These are phyloP conservation scores for Lordiphosa mommai DNA, from an alignment of 1,140 invertebrate genomes.

Conservation along the genomic window DNA sequence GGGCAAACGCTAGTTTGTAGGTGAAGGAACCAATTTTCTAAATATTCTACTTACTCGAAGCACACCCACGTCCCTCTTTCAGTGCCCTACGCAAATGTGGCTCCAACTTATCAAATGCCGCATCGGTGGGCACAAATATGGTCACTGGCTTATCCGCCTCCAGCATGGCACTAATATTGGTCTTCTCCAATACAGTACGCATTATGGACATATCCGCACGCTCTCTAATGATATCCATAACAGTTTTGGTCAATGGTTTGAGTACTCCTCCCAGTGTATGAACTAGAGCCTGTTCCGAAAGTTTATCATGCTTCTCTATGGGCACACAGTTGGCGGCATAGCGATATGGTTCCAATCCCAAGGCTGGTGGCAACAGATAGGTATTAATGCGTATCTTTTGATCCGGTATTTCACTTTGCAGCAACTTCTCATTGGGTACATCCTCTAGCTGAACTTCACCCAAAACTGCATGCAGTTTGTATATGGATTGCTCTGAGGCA, in stretches of 20 bases:
- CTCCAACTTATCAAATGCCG: constrained; percentile 82
- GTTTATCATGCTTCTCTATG: constrained; percentile 79
- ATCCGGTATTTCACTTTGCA: constrained; percentile 79
- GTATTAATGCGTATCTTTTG: constrained; percentile 83
- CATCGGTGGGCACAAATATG: constrained; percentile 84
- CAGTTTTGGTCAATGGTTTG: constrained; percentile 80
- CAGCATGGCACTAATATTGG: constrained; percentile 67
- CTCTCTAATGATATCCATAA: constrained; percentile 80
- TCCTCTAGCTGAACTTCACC: constrained; percentile 80
- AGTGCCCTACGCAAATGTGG: constrained; percentile 78
- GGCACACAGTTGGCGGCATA: constrained; percentile 82
- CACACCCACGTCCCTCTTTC: constrained; percentile 80
- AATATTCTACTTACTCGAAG: constrained; percentile 80
- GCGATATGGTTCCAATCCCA: constrained; percentile 62
- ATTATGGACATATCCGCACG: constrained; percentile 78
- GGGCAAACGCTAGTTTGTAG: no score
- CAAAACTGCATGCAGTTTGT: constrained; percentile 79
- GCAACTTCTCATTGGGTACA: constrained; percentile 80
- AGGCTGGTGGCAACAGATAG: constrained; percentile 80
- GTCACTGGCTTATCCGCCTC: constrained; percentile 83
- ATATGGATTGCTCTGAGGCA: constrained; percentile 51
- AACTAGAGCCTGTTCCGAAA: constrained; percentile 85
- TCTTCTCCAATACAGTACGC: constrained; percentile 74
- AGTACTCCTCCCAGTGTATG: constrained; percentile 85
- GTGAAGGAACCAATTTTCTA: no score